Evolutionary conservation across 1,140 invertebrate species (phyloP).

Genomic region (Microplitis mediator): DNA sequence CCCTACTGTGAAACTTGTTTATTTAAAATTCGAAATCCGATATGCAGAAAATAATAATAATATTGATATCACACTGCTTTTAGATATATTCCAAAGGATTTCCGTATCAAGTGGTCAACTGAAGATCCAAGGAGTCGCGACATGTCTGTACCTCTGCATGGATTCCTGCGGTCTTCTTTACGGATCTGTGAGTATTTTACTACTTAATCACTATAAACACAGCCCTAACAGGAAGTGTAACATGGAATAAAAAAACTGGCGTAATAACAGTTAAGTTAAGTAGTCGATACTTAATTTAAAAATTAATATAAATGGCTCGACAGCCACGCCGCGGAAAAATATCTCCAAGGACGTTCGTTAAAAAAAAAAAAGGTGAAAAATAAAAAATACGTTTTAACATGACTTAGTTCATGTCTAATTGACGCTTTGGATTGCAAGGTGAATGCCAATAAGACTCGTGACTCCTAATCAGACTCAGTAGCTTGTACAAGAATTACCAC

Average conservation of each 20-base stretch:
- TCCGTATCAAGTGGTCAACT: slow-evolving; percentile 78
- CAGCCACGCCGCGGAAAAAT: background rate
- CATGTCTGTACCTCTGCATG: slow-evolving; percentile 85
- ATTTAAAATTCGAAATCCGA: too few relatives aligned
- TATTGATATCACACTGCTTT: slow-evolving; percentile 54
- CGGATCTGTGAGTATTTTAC: slow-evolving; percentile 75
- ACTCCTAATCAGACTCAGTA: slow-evolving; percentile 1
- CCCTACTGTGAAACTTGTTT: too few relatives aligned
- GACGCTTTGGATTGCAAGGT: background rate
- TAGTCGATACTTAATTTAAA: too few relatives aligned
- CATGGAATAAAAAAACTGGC: background rate
- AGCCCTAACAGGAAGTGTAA: background rate
- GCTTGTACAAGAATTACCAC: background rate
- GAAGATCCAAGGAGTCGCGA: slow-evolving; percentile 82
- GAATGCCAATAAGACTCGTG: slow-evolving; percentile 16
- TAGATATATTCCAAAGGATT: slow-evolving; percentile 82
- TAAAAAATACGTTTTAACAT: background rate
- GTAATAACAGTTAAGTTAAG: too few relatives aligned
- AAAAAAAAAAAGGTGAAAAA: background rate
- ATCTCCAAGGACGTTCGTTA: background rate
- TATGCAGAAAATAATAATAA: background rate
- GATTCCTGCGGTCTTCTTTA: slow-evolving; percentile 81
- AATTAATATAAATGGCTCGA: too few relatives aligned
- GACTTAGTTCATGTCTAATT: background rate
- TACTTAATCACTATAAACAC: background rate